A percentile compares a stretch with the other conserved stretches of the same genome.
phyloP scores from a whole-genome alignment of 35 echinoderm and acorn worm species.

The Diadema setosum region DNA sequence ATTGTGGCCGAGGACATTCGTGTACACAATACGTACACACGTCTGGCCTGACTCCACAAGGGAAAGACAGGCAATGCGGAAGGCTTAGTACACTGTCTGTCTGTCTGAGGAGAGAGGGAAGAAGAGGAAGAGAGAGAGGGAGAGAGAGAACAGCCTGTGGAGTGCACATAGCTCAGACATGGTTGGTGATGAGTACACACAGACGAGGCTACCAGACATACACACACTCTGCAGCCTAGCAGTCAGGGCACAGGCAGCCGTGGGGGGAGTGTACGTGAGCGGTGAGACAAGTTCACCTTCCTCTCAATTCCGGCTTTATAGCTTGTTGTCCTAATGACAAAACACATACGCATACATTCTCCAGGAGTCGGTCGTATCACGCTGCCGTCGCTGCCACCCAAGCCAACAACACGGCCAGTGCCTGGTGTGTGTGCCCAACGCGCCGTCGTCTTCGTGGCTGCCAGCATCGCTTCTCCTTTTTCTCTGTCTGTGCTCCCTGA shows the following conservation, averaged over 20 bases:
- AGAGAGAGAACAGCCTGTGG: neutral
- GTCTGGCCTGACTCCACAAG: neutral
- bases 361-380: neutral
- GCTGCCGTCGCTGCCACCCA: neutral
- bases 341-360: neutral
- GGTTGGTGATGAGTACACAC: neutral
- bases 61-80: neutral
- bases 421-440: neutral
- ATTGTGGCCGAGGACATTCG: conserved; percentile 1
- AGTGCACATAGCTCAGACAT: neutral
- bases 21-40: neutral
- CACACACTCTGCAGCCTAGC: neutral
- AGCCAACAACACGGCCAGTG: too few species aligned
- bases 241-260: neutral
- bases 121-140: neutral
- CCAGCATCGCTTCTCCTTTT: neutral
- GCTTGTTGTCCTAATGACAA: neutral
- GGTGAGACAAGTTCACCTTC: neutral
- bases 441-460: neutral
- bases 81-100: conserved; percentile 1
- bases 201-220: neutral
- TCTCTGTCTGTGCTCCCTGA: neutral
- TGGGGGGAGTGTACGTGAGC: neutral
- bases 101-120: neutral
- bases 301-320: neutral